Percentiles rank a stretch among this genome's conserved stretches.
Conservation (phyloP, 2,888 invertebrate species). For the Limnephilus marmoratus region DNA sequence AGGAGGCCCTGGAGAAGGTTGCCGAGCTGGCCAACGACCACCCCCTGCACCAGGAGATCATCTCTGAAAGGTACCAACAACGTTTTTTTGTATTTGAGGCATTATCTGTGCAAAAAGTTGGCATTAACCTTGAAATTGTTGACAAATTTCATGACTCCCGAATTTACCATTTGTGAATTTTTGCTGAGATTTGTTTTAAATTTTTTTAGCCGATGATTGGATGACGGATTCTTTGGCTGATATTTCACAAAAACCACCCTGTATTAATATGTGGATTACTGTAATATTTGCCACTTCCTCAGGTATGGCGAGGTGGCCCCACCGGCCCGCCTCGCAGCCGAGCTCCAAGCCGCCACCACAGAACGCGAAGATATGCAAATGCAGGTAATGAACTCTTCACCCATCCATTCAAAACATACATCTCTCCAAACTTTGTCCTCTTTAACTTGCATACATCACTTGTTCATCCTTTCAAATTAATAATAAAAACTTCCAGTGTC, state of each 20-base stretch:
- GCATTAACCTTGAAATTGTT: too few relatives aligned
- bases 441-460: background rate
- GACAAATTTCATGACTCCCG: too few relatives aligned
- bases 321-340: conserved; percentile 74
- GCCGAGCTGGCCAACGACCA: conserved; percentile 77
- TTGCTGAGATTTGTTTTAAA: too few relatives aligned
- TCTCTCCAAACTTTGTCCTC: background rate
- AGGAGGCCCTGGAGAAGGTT: conserved; percentile 79
- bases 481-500: background rate
- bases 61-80: conserved; percentile 76
- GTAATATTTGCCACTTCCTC: background rate
- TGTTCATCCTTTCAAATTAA: background rate
- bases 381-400: conserved; percentile 77
- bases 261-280: background rate
- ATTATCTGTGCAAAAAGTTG: too few relatives aligned
- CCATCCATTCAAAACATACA: background rate
- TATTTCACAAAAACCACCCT: background rate
- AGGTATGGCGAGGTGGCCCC: conserved; percentile 70
- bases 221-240: too few relatives aligned
- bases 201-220: too few relatives aligned
- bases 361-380: conserved; percentile 85
- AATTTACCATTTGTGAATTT: too few relatives aligned
- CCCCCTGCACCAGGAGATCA: conserved; percentile 74
- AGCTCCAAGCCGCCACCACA: conserved; percentile 80
- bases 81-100: background rate